phyloP scores from a whole-genome alignment of 2,113 vertebrate species.

The Melanerpes formicivorus region DNA sequence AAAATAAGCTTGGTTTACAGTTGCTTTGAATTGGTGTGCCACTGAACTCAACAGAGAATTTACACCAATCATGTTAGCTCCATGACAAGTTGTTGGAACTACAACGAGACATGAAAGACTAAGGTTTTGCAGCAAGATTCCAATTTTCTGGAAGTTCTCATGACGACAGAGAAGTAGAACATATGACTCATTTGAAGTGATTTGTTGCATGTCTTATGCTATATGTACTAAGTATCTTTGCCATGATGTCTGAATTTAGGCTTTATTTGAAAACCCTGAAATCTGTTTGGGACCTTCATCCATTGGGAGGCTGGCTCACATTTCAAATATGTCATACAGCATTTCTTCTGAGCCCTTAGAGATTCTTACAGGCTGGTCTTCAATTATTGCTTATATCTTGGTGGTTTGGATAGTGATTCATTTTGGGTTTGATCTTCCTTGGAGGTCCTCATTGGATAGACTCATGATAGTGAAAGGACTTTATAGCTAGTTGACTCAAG shows the following conservation, averaged over 20 bases:
- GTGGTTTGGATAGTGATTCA: not conserved
- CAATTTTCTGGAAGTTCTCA: not conserved
- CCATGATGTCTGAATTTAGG: not conserved
- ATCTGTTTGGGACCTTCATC: not conserved
- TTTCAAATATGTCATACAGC: not conserved
- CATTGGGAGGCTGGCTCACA: not conserved
- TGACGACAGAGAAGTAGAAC: not conserved
- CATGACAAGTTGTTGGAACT: not conserved
- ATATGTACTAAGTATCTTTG: not conserved
- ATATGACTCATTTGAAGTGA: not conserved
- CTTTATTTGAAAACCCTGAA: not conserved
- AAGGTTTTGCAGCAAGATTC: constrained; percentile 1
- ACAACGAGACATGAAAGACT: not conserved
- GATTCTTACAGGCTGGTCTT: not conserved
- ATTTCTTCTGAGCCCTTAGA: not conserved
- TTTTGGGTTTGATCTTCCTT: not conserved
- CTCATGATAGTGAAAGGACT: not conserved
- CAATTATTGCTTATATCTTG: not conserved
- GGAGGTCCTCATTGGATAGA: not conserved
- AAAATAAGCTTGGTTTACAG: not conserved
- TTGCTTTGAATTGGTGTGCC: not conserved
- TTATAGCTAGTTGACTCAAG: constrained; percentile 13
- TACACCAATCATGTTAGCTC: not conserved
- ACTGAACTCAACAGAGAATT: not conserved
- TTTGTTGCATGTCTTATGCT: not conserved